These are phyloP conservation scores for Pyrgus malvae DNA, from an alignment of 2,888 invertebrate genomes.

Conservation along the genomic window DNA sequence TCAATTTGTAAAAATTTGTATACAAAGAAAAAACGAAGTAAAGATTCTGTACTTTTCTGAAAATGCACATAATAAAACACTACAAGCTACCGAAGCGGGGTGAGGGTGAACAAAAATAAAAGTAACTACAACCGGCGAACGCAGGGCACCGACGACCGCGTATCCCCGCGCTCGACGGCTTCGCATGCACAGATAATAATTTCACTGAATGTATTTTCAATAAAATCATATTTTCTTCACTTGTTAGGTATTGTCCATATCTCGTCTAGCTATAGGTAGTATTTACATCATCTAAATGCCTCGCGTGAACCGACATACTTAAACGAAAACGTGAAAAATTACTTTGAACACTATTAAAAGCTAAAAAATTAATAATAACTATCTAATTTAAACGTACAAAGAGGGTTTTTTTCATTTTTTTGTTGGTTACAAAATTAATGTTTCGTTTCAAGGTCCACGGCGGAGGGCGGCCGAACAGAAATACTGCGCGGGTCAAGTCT, in stretches of 20 bases:
- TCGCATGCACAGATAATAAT: conserved; percentile 66
- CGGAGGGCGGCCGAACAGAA: conserved; percentile 46
- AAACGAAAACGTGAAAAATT: conserved; percentile 60
- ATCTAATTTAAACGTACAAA: conserved; percentile 70
- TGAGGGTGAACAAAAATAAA: conserved; percentile 54
- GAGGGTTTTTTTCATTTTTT: conserved; percentile 44
- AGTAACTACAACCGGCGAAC: conserved; percentile 40
- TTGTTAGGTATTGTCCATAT: conserved; percentile 82
- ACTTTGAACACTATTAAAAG: conserved; percentile 77
- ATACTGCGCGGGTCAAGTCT: conserved; percentile 51
- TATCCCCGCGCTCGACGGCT: conserved; percentile 39
- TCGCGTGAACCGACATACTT: conserved; percentile 43
- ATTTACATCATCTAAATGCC: conserved; percentile 74
- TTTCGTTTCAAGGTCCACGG: conserved; percentile 33
- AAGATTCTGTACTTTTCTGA: too few relatives aligned
- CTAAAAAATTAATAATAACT: conserved; percentile 76
- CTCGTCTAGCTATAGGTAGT: conserved; percentile 74
- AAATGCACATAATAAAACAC: conserved; percentile 38
- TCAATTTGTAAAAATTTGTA: too few relatives aligned
- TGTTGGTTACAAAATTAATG: conserved; percentile 8
- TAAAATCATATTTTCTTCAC: conserved; percentile 75
- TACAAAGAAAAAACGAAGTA: too few relatives aligned
- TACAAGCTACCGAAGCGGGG: conserved; percentile 50
- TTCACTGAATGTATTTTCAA: conserved; percentile 79
- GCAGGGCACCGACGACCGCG: conserved; percentile 28